Conservation (phyloP, 2,797 vertebrate species). For the Acanthiza pusilla region DNA sequence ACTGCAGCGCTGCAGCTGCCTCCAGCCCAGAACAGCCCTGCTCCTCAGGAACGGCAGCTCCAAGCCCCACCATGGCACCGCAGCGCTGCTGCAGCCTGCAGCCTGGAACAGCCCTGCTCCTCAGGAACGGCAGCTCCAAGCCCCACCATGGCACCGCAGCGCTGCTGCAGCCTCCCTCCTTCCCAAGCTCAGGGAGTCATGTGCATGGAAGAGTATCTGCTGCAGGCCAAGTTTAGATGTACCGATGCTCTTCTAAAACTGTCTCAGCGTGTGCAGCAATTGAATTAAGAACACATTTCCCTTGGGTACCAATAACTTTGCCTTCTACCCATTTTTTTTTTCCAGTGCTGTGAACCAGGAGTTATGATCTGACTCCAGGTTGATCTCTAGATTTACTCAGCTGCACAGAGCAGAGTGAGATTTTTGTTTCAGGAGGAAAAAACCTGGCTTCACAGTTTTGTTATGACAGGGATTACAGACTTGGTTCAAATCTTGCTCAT, state of each 20-base stretch:
- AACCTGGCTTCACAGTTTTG: not conserved
- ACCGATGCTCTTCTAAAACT: not conserved
- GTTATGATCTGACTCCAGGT: not conserved
- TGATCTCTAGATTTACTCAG: not conserved
- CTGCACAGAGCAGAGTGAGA: not conserved
- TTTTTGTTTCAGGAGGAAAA: not conserved
- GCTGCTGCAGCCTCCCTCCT: not conserved
- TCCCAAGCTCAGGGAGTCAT: not conserved
- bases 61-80: fast-evolving
- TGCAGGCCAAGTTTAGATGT: not conserved
- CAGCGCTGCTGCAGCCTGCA: not conserved
- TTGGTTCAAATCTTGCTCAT: not conserved
- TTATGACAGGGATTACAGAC: not conserved
- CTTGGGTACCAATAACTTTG: not conserved
- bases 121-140: not conserved
- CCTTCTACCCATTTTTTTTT: not conserved
- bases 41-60: not conserved
- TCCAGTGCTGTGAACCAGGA: not conserved
- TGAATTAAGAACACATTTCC: not conserved
- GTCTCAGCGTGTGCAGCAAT: not conserved
- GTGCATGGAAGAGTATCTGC: not conserved
- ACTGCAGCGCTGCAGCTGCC: fast-evolving
- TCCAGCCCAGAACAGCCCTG: not conserved
- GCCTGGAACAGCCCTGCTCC: not conserved
- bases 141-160: fast-evolving